Evolutionary conservation across 1,140 invertebrate genomes (phyloP).

Genomic region (Harpegnathos saltator): DNA sequence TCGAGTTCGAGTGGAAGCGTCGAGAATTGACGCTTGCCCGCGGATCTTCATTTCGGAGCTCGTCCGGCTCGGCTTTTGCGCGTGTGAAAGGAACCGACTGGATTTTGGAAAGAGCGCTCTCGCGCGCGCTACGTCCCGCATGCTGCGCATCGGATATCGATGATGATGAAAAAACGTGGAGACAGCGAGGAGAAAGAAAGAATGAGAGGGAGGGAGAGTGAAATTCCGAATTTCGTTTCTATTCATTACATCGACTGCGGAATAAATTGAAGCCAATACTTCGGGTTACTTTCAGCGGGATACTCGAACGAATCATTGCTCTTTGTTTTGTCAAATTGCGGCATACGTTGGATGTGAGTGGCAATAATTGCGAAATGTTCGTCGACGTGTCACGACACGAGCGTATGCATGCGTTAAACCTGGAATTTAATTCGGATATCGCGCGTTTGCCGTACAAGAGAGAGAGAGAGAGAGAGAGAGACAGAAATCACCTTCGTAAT

Average conservation of each 20-base stretch:
- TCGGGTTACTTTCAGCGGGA: background rate
- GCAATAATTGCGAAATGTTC: background rate
- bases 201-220: no score
- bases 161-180: no score
- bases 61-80: no score
- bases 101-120: background rate
- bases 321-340: background rate
- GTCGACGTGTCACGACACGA: background rate
- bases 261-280: background rate
- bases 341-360: background rate
- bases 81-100: no score
- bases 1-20: no score
- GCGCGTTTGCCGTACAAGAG: no score
- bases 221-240: background rate
- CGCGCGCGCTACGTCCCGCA: no score
- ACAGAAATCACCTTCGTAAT: background rate
- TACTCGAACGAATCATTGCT: background rate
- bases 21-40: no score
- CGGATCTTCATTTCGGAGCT: no score
- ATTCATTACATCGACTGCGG: background rate
- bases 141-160: background rate
- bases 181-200: no score
- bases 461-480: background rate
- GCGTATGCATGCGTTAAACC: background rate
- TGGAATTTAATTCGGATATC: conserved; percentile 4